These are phyloP conservation scores for Eumeta japonica DNA, from an alignment of 1,140 invertebrate genomes.

Conservation along the genomic window DNA sequence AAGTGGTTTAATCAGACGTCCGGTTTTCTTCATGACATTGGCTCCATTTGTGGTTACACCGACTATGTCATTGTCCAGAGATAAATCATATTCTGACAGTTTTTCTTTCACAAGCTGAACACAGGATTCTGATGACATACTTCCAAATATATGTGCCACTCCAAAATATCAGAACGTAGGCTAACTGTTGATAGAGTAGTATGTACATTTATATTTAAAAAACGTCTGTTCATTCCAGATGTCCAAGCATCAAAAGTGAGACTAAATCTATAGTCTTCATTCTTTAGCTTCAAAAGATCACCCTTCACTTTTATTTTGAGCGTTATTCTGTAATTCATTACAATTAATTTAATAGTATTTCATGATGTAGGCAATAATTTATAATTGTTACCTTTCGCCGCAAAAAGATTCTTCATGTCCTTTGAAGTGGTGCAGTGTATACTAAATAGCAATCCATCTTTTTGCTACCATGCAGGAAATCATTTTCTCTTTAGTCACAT, in stretches of 20 bases:
- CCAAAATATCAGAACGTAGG: slow-evolving; percentile 1
- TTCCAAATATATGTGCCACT: not conserved
- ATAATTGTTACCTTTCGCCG: not conserved
- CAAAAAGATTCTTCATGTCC: slow-evolving; percentile 1
- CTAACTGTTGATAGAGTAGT: not conserved
- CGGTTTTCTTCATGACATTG: not conserved
- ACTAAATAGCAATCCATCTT: not conserved
- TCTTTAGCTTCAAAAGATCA: slow-evolving; percentile 1
- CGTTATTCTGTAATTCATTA: not conserved
- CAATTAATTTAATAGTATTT: slow-evolving; percentile 1
- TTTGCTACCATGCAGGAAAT: no score
- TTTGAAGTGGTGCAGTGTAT: not conserved
- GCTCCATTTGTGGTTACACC: not conserved
- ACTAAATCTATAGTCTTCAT: slow-evolving; percentile 1
- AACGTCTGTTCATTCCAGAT: not conserved
- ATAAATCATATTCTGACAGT: slow-evolving; percentile 1
- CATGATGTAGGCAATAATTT: not conserved
- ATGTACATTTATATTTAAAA: not conserved
- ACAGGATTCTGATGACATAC: not conserved
- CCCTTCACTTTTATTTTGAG: slow-evolving; percentile 2
- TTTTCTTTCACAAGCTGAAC: not conserved
- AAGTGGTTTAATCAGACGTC: not conserved
- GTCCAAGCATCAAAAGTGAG: slow-evolving; percentile 1
- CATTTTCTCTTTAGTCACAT: no score
- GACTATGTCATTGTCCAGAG: slow-evolving; percentile 1